Percentiles rank a stretch among this genome's conserved stretches.
These are phyloP conservation scores for Strix occidentalis DNA, from an alignment of 2,797 vertebrate genomes.

Conservation along the genomic window DNA sequence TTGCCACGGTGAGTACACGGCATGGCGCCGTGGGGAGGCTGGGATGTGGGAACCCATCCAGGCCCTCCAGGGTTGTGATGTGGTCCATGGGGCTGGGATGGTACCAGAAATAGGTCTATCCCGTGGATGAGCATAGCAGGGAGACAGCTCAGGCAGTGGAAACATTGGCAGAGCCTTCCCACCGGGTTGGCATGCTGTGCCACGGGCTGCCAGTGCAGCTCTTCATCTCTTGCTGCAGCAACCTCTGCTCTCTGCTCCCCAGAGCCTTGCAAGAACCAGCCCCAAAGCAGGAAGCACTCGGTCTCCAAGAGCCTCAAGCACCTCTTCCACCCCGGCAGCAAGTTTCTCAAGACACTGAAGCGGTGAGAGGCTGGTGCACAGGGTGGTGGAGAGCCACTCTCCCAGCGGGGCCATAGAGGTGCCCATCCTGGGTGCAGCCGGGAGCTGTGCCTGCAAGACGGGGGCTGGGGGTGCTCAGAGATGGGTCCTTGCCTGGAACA, in stretches of 20 bases:
- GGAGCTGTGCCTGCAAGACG: accelerated
- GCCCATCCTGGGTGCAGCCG: accelerated
- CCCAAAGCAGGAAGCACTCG: constrained; percentile 88
- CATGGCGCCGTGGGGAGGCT: accelerated
- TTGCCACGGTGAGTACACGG: constrained; percentile 83
- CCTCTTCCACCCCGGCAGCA: constrained; percentile 89
- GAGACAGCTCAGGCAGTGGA: background rate
- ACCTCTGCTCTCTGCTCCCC: constrained; percentile 35
- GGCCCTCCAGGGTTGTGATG: background rate
- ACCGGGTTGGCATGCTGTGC: accelerated
- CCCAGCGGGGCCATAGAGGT: background rate
- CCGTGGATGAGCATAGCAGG: background rate
- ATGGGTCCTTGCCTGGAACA: background rate
- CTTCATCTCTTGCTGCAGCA: background rate
- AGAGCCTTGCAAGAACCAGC: constrained; percentile 87
- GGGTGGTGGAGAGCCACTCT: background rate
- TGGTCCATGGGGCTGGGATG: background rate
- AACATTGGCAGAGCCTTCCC: background rate
- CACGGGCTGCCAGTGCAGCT: background rate
- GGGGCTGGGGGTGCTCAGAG: background rate
- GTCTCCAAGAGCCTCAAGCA: constrained; percentile 92
- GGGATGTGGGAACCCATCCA: background rate
- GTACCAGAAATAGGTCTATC: background rate
- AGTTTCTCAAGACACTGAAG: constrained; percentile 90
- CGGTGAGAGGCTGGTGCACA: constrained; percentile 69